Percentiles rank a stretch among this genome's conserved stretches.
phyloP scores from a whole-genome alignment of 2,888 invertebrate species.

The Teleogryllus oceanicus region DNA sequence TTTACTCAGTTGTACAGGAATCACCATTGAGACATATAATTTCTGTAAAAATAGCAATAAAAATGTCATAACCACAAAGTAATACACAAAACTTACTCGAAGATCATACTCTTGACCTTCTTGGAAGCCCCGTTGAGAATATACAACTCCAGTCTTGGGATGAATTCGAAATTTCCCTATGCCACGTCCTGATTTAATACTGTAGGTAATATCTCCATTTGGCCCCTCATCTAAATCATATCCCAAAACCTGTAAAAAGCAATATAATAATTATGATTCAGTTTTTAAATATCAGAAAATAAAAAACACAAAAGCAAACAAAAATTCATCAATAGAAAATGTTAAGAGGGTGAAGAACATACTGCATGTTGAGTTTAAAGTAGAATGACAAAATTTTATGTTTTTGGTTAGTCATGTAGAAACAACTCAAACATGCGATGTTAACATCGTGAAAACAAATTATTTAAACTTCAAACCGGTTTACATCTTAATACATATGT shows the following conservation, averaged over 20 bases:
- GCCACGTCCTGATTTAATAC: conserved; percentile 72
- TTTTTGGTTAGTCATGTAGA: neutral
- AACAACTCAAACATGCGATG: neutral
- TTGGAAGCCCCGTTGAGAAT: conserved; percentile 67
- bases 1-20: too few relatives aligned
- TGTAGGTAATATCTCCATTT: conserved; percentile 81
- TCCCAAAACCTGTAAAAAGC: conserved; percentile 67
- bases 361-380: neutral
- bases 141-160: conserved; percentile 75
- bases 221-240: conserved; percentile 76
- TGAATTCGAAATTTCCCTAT: conserved; percentile 80
- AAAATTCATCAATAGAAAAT: neutral
- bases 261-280: neutral
- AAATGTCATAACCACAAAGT: conserved; percentile 30
- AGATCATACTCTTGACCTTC: conserved; percentile 65
- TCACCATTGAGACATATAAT: neutral
- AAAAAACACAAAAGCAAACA: neutral
- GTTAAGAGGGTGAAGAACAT: neutral
- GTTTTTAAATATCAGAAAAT: neutral
- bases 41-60: neutral
- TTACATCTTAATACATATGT: neutral
- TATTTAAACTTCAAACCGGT: conserved; percentile 24
- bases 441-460: conserved; percentile 24
- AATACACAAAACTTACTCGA: conserved; percentile 53
- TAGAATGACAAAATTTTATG: neutral